phyloP scores from a whole-genome alignment of 1,140 invertebrate species.

The Drosophila tsacasi region DNA sequence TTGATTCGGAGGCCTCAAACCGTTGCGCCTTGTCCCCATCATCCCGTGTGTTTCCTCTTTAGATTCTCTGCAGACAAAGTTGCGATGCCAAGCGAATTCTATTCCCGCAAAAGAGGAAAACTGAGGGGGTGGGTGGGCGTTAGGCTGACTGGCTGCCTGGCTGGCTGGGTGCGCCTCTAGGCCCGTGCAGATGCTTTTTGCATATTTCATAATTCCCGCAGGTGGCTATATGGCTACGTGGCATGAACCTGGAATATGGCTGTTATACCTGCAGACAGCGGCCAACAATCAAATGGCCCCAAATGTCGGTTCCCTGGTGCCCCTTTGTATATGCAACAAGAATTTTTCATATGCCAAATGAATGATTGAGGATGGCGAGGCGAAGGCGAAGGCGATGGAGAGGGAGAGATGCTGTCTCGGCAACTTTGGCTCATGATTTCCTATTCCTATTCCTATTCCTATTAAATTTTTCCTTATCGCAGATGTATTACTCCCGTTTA shows the following conservation, averaged over 20 bases:
- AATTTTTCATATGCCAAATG: constrained; percentile 56
- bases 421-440: neutral
- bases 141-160: neutral
- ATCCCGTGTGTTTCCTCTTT: constrained; percentile 1
- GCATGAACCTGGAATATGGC: neutral
- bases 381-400: neutral
- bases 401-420: constrained; percentile 11
- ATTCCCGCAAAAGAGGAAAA: constrained; percentile 40
- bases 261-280: constrained; percentile 14
- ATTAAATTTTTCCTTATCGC: neutral
- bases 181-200: constrained; percentile 61
- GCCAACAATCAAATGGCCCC: constrained; percentile 66
- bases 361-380: constrained; percentile 39
- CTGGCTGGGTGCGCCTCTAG: constrained; percentile 20
- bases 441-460: neutral
- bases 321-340: constrained; percentile 72
- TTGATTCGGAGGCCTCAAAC: constrained; percentile 22
- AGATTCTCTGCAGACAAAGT: constrained; percentile 40
- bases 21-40: constrained; percentile 11
- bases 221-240: constrained; percentile 42
- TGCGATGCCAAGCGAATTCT: constrained; percentile 54
- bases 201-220: constrained; percentile 81
- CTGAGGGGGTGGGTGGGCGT: constrained; percentile 21
- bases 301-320: constrained; percentile 57
- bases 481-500: constrained; percentile 16